These are phyloP conservation scores for Homalodisca vitripennis DNA, from an alignment of 1,140 invertebrate species.

Conservation along the genomic window DNA sequence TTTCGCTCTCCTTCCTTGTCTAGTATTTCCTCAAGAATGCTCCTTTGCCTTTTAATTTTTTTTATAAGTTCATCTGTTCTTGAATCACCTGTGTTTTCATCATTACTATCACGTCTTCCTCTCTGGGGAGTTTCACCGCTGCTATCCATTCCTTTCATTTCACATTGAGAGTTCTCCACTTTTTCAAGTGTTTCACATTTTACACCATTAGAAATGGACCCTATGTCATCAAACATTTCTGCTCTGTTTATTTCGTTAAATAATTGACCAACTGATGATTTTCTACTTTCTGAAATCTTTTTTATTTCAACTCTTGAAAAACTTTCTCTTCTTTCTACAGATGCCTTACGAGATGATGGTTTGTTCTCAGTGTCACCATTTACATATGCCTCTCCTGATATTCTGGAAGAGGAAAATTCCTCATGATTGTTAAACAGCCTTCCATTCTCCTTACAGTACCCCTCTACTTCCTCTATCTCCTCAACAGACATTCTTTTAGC, in stretches of 20 bases:
- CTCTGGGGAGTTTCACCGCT: too few relatives aligned
- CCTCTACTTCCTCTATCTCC: neutral
- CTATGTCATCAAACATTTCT: neutral
- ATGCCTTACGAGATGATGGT: neutral
- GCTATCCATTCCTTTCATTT: too few relatives aligned
- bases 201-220: neutral
- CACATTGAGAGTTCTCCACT: too few relatives aligned
- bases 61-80: conserved; percentile 58
- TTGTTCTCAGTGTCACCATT: too few relatives aligned
- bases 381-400: too few relatives aligned
- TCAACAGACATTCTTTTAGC: conserved; percentile 8
- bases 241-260: conserved; percentile 25
- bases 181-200: too few relatives aligned
- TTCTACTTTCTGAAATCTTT: conserved; percentile 16
- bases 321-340: conserved; percentile 18
- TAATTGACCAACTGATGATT: neutral
- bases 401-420: too few relatives aligned
- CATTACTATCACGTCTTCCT: conserved; percentile 52
- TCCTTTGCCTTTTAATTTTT: conserved; percentile 64
- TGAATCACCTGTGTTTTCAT: conserved; percentile 48
- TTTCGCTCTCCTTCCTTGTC: conserved; percentile 55
- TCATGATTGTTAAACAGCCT: too few relatives aligned
- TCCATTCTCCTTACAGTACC: neutral
- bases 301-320: conserved; percentile 21
- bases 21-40: conserved; percentile 66